These are phyloP conservation scores for Listrodromus nycthemerus DNA, from an alignment of 2,888 invertebrate genomes.

Conservation along the genomic window DNA sequence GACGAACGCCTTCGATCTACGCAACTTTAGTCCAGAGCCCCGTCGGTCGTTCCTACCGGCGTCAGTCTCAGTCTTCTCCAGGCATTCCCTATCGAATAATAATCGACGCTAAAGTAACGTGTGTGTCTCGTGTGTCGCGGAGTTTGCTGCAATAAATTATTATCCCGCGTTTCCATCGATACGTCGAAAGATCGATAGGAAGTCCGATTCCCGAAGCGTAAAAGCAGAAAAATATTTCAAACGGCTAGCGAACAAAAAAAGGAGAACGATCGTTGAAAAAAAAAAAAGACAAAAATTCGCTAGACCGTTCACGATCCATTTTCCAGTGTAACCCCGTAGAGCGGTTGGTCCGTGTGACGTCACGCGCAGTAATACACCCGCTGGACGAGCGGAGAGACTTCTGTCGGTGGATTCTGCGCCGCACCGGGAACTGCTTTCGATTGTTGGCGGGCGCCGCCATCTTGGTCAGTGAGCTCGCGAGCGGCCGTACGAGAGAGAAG, in stretches of 20 bases:
- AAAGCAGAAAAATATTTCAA: not conserved
- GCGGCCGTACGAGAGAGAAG: conserved; percentile 86
- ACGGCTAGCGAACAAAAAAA: conserved; percentile 8
- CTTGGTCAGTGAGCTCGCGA: conserved; percentile 91
- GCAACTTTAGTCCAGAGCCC: conserved; percentile 44
- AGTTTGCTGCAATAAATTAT: conserved; percentile 16
- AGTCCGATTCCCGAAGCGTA: not conserved
- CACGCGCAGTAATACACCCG: conserved; percentile 80
- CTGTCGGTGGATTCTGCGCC: conserved; percentile 74
- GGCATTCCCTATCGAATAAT: conserved; percentile 60
- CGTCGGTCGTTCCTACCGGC: conserved; percentile 59
- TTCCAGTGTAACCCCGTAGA: conserved; percentile 40
- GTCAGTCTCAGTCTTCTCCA: conserved; percentile 67
- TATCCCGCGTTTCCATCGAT: not conserved
- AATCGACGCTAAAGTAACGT: conserved; percentile 20
- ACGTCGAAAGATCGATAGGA: not conserved
- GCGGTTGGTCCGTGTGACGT: conserved; percentile 67
- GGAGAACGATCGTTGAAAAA: not conserved
- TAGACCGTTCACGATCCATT: conserved; percentile 7
- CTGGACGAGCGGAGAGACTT: conserved; percentile 74
- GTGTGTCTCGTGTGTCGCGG: conserved; percentile 25
- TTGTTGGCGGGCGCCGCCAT: conserved; percentile 94
- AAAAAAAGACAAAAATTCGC: conserved; percentile 5
- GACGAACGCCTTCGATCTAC: conserved; percentile 54
- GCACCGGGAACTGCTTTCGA: conserved; percentile 84